A percentile compares a stretch with the other conserved stretches of the same genome.
phyloP scores from a whole-genome alignment of 1,140 invertebrate genomes.

The Heliconius hewitsoni region DNA sequence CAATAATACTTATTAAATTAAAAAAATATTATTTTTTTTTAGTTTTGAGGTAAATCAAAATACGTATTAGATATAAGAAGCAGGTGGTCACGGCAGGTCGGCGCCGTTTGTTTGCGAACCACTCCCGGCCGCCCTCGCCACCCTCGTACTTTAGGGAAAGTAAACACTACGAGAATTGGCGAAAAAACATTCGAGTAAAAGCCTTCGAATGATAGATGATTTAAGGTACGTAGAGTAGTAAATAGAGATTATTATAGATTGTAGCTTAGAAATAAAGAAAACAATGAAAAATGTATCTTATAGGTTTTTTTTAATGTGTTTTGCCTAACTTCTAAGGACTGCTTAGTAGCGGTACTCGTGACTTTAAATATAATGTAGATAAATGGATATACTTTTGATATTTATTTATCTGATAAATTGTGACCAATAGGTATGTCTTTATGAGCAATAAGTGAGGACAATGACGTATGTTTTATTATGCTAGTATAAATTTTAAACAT shows the following conservation, averaged over 20 bases:
- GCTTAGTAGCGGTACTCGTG: no score
- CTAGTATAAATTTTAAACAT: no score
- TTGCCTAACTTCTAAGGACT: no score
- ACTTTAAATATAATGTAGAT: no score
- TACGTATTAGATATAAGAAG: slow-evolving; percentile 21
- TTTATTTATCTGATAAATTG: no score
- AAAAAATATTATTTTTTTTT: not conserved
- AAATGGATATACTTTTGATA: no score
- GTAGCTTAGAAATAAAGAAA: no score
- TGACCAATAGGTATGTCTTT: no score
- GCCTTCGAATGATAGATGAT: slow-evolving; percentile 9
- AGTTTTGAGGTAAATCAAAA: not conserved
- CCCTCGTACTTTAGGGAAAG: slow-evolving; percentile 51
- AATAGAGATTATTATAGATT: not conserved
- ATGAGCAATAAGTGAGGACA: no score
- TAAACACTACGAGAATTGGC: slow-evolving; percentile 44
- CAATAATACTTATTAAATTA: not conserved
- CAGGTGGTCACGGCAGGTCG: slow-evolving; percentile 59
- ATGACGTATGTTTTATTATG: no score
- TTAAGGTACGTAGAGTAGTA: not conserved
- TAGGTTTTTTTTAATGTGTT: no score
- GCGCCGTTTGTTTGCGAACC: slow-evolving; percentile 64
- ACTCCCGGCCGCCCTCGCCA: slow-evolving; percentile 50
- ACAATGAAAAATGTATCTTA: no score
- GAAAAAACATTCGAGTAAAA: slow-evolving; percentile 35